A percentile compares a stretch with the other conserved stretches of the same genome.
These are phyloP conservation scores for Loripinus fragilis DNA, from an alignment of 2,888 invertebrate genomes.

Conservation along the genomic window DNA sequence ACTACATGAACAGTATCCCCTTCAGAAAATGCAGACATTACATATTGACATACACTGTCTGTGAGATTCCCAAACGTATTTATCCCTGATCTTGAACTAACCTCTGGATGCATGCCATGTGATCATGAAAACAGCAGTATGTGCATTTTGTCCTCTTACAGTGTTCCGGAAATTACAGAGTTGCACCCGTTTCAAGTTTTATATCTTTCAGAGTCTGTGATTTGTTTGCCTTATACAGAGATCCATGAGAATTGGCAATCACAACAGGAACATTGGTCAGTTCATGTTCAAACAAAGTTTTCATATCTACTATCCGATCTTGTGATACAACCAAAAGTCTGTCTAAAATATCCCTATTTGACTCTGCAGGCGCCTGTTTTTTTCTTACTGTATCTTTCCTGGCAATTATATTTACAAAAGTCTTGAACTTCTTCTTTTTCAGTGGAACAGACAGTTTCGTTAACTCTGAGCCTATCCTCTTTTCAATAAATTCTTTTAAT, in stretches of 20 bases:
- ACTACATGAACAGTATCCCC: background rate
- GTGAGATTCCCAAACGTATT: background rate
- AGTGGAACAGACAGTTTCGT: background rate
- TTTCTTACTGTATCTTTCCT: background rate
- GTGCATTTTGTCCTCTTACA: background rate
- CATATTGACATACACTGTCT: background rate
- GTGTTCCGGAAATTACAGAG: background rate
- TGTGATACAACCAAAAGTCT: conserved; percentile 1
- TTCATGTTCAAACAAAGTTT: background rate
- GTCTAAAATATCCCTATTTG: background rate
- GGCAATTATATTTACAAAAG: background rate
- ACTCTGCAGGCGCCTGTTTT: background rate
- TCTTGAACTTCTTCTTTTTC: background rate
- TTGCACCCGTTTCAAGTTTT: background rate
- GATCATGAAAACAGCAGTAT: background rate
- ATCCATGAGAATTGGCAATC: background rate
- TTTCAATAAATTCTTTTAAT: background rate
- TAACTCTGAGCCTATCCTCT: background rate
- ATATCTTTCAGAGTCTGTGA: background rate
- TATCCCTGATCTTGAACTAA: background rate
- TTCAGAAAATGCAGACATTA: background rate
- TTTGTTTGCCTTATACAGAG: background rate
- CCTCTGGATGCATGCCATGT: background rate
- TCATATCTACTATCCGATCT: background rate
- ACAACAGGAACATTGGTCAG: background rate